Evolutionary conservation across 2,113 vertebrate species (phyloP).

Genomic region (Oreochromis niloticus): DNA sequence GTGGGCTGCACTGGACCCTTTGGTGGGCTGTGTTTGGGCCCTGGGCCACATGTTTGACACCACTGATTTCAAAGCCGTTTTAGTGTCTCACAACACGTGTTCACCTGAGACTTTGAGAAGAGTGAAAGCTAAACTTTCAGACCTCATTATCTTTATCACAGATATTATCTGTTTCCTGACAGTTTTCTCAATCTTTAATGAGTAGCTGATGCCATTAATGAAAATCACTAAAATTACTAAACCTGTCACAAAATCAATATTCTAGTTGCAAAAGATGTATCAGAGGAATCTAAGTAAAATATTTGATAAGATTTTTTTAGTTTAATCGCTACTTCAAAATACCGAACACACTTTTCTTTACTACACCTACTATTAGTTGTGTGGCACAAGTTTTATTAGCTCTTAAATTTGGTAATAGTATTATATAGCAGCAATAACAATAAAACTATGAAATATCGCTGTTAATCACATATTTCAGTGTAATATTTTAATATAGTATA

Average conservation of each 20-base stretch:
- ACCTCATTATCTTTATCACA: background rate
- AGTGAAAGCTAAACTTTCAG: background rate
- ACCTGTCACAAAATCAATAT: background rate
- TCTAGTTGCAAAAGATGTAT: background rate
- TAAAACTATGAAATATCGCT: background rate
- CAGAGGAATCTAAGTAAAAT: background rate
- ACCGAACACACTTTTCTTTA: background rate
- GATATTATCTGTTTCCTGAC: background rate
- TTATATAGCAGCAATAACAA: background rate
- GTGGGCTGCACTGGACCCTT: background rate
- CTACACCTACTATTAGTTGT: background rate
- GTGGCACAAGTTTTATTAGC: background rate
- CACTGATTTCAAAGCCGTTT: background rate
- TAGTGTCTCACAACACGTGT: background rate
- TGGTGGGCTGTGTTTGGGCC: background rate
- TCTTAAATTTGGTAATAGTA: background rate
- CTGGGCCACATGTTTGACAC: background rate
- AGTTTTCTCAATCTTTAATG: background rate
- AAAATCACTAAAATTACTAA: accelerated
- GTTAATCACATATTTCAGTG: background rate
- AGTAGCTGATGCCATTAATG: background rate
- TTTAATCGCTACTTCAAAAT: background rate
- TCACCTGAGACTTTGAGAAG: background rate
- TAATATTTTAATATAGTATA: background rate
- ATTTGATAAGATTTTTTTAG: background rate